phyloP scores from a whole-genome alignment of 2,888 invertebrate genomes.

The Phanerotoma sp. region DNA sequence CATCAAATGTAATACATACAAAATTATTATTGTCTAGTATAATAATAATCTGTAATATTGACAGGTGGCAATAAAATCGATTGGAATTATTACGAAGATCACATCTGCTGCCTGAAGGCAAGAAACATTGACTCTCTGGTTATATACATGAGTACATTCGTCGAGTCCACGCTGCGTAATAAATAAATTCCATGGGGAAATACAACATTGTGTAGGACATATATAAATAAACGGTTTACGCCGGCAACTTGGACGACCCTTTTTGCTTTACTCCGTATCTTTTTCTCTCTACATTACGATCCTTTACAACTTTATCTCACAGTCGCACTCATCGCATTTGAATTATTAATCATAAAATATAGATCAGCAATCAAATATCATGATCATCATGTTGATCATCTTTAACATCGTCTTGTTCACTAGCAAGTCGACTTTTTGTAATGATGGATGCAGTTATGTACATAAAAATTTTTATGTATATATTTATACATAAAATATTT shows the following conservation, averaged over 20 bases:
- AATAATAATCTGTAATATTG: constrained; percentile 16
- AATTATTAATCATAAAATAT: constrained; percentile 57
- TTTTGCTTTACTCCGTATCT: constrained; percentile 6
- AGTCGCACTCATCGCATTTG: constrained; percentile 32
- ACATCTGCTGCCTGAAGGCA: constrained; percentile 10
- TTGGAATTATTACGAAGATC: constrained; percentile 13
- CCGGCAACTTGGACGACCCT: constrained; percentile 32
- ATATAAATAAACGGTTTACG: constrained; percentile 57
- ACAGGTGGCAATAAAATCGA: constrained; percentile 28
- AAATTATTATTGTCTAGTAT: too few relatives aligned
- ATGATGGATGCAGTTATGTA: too few relatives aligned
- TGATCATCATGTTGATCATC: not conserved
- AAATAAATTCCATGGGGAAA: constrained; percentile 47
- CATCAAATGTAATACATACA: too few relatives aligned
- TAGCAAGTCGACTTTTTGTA: too few relatives aligned
- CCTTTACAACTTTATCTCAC: constrained; percentile 35
- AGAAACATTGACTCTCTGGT: constrained; percentile 15
- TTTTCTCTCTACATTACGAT: constrained; percentile 18
- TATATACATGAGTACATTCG: constrained; percentile 6
- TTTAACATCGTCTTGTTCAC: too few relatives aligned
- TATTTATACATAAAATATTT: too few relatives aligned
- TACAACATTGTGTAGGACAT: constrained; percentile 53
- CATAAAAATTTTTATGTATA: too few relatives aligned
- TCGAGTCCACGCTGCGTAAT: constrained; percentile 32
- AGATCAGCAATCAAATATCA: constrained; percentile 22